phyloP scores from a whole-genome alignment of 2,888 invertebrate species.

The Automeris io region DNA sequence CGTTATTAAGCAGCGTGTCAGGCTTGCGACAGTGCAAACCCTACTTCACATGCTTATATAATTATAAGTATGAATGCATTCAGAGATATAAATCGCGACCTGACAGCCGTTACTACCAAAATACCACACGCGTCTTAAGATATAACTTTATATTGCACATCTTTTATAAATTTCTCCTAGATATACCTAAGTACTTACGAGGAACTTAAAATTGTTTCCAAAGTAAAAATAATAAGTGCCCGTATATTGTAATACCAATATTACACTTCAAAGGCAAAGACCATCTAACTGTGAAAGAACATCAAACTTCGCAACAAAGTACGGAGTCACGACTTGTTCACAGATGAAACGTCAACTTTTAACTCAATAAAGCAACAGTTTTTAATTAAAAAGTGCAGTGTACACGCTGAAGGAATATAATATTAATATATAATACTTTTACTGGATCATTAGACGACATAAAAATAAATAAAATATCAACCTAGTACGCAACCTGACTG shows the following conservation, averaged over 20 bases:
- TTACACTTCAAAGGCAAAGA: conserved; percentile 44
- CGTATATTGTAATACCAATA: conserved; percentile 40
- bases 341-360: conserved; percentile 38
- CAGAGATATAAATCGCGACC: too few relatives aligned
- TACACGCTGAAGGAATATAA: neutral
- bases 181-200: conserved; percentile 7
- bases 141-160: too few relatives aligned
- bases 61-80: too few relatives aligned
- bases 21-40: too few relatives aligned
- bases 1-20: too few relatives aligned
- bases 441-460: too few relatives aligned
- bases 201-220: conserved; percentile 31
- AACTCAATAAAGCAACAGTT: conserved; percentile 45
- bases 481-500: too few relatives aligned
- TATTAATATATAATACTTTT: conserved; percentile 1
- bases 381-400: conserved; percentile 47
- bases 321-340: conserved; percentile 33
- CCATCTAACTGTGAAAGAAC: conserved; percentile 40
- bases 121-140: too few relatives aligned
- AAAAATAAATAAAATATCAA: too few relatives aligned
- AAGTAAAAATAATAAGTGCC: conserved; percentile 41
- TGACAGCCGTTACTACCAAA: neutral
- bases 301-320: conserved; percentile 60
- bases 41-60: too few relatives aligned
- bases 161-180: neutral